These are phyloP conservation scores for Drosophila punjabiensis DNA, from an alignment of 1,140 invertebrate genomes.

Conservation along the genomic window DNA sequence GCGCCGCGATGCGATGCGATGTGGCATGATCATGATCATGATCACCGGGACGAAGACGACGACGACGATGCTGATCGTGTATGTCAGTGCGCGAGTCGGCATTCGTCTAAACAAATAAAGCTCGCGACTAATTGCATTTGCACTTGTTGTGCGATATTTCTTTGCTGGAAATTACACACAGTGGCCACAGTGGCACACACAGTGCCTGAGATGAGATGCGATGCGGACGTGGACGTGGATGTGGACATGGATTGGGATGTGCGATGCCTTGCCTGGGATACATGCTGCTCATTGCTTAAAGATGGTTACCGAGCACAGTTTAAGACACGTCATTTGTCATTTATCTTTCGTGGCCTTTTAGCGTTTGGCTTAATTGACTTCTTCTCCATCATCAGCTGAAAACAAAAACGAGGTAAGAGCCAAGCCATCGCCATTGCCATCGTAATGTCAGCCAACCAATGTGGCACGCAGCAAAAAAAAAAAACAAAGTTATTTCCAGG, in stretches of 20 bases:
- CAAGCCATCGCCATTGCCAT: neutral
- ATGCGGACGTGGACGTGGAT: neutral
- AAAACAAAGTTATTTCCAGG: neutral
- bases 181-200: constrained; percentile 52
- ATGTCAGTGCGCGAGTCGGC: constrained; percentile 48
- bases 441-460: constrained; percentile 8
- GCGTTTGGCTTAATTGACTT: constrained; percentile 80
- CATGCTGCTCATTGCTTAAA: constrained; percentile 38
- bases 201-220: neutral
- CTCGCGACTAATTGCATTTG: constrained; percentile 80
- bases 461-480: constrained; percentile 13
- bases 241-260: constrained; percentile 10
- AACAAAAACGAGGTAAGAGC: constrained; percentile 20
- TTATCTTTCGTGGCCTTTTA: constrained; percentile 79
- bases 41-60: constrained; percentile 26
- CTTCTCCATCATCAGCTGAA: constrained; percentile 49
- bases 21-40: constrained; percentile 11
- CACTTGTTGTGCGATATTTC: constrained; percentile 83
- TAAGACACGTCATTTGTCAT: constrained; percentile 82
- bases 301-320: constrained; percentile 53
- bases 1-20: constrained; percentile 8
- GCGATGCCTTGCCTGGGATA: constrained; percentile 3
- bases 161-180: constrained; percentile 71
- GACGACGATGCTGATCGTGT: constrained; percentile 30
- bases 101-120: constrained; percentile 82